A percentile compares a stretch with the other conserved stretches of the same genome.
Conservation (phyloP, 1,140 invertebrate species). For the Heliconius eleuchia region DNA sequence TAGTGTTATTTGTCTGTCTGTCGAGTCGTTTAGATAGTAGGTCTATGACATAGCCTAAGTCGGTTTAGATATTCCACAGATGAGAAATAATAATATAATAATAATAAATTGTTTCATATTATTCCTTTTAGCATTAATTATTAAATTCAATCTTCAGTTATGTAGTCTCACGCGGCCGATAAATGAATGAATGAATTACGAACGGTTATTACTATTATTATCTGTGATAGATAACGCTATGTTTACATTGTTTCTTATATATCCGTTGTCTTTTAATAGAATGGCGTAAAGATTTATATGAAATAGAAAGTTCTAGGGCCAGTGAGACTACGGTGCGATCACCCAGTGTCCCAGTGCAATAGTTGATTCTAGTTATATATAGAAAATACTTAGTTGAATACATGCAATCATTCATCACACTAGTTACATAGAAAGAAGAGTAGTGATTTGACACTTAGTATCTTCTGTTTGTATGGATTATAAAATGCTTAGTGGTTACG, state of each 20-base stretch:
- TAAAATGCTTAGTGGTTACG: not conserved
- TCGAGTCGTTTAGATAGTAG: not conserved
- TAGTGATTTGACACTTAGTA: not conserved
- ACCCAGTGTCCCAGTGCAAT: not conserved
- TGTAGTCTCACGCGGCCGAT: not conserved
- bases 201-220: constrained; percentile 4
- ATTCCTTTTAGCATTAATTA: not conserved
- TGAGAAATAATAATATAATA: not conserved
- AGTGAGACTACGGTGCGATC: not conserved
- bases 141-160: not conserved
- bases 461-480: not conserved
- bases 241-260: constrained; percentile 4
- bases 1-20: constrained; percentile 8
- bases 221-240: constrained; percentile 8
- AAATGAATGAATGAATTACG: not conserved
- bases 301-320: not conserved
- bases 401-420: not conserved
- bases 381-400: not conserved
- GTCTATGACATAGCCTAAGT: constrained; percentile 5
- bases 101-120: not conserved
- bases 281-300: not conserved
- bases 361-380: not conserved
- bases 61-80: constrained; percentile 8
- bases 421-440: not conserved
- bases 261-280: not conserved